Base-by-base conservation (phyloP, 2,888 invertebrate genomes). In the Euzophera pinguis region DNA sequence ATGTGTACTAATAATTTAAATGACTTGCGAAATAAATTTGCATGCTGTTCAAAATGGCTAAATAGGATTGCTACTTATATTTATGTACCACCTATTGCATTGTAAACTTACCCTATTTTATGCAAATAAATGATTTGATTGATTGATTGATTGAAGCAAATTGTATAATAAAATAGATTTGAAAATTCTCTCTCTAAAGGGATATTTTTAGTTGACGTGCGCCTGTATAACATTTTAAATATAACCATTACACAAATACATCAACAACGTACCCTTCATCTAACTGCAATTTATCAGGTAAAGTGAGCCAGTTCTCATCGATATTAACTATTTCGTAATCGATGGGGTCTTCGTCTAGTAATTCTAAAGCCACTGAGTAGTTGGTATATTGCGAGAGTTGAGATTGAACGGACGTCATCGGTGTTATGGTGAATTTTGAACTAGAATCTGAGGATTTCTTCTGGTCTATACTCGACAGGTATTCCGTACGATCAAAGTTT, bases 241-340 rank as follows among this genome's bases (percentile, higher is more conserved):
- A 35, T 35, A 35, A 35, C 5, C 10, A 10, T 3, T 35, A 37
- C 3, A 12, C 1, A 37, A 37, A 37, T n/a, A 12, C 12, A 37
- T 47, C 32, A 9, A 27, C 4, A 10, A 72, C 81, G 72, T 51
- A 78, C 81, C 62, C n/a, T 7, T 57, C 47, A 16, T 74, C 70
- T 32, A 47, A 55, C 3, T 75, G 69, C 16, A 62, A 43, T 0
- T 56, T 63, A 1, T 73, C 70, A 0, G 74, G 70, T 1, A 80
- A 47, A 7, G 63, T 67, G 16, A 88, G 55, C 51, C 86, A 59
- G 3, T 62, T 68, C 0, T 67, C 64, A 53, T 88, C 86, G 45
- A 89, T 89, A 52, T 89, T 89, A 3, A 89, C 76, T 6, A 89
- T 89, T 8, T 89, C 89, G 47, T 88, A 89, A 48, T 89, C 89